Conservation (phyloP, 2,113 vertebrate genomes). For the Suncus etruscus region DNA sequence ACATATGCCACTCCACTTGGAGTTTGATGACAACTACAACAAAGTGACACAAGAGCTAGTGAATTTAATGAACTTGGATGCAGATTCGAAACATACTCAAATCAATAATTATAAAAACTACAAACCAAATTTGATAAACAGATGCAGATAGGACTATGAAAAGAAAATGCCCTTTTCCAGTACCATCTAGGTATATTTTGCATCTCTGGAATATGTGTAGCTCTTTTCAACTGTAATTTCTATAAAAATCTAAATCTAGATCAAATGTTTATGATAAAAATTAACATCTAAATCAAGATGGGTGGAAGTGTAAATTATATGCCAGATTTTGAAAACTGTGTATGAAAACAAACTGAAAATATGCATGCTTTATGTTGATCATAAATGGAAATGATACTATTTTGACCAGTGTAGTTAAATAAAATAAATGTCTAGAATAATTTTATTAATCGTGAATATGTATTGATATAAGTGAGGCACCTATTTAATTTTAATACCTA, state of each 20-base stretch:
- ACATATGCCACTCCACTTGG: not conserved
- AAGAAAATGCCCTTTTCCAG: constrained; percentile 5
- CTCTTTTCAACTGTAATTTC: not conserved
- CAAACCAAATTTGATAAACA: constrained; percentile 19
- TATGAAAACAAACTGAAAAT: constrained; percentile 40
- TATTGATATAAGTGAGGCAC: constrained; percentile 23
- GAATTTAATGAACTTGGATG: not conserved
- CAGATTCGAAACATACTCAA: constrained; percentile 48
- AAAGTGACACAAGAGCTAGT: not conserved
- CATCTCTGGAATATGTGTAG: not conserved
- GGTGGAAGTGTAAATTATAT: not conserved
- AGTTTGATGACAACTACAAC: not conserved
- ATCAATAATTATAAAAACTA: constrained; percentile 27
- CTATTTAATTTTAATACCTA: constrained; percentile 42
- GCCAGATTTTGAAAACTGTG: constrained; percentile 28
- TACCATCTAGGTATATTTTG: not conserved
- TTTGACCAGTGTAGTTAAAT: not conserved
- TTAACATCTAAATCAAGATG: constrained; percentile 24
- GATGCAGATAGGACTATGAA: not conserved
- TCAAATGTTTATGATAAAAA: constrained; percentile 48
- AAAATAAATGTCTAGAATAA: constrained; percentile 30
- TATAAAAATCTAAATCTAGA: constrained; percentile 20
- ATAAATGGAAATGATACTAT: constrained; percentile 5
- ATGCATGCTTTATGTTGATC: constrained; percentile 1
- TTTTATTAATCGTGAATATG: constrained; percentile 21